Evolutionary conservation across 1,140 invertebrate genomes (phyloP).

Genomic region (Trachymyrmex septentrionalis): DNA sequence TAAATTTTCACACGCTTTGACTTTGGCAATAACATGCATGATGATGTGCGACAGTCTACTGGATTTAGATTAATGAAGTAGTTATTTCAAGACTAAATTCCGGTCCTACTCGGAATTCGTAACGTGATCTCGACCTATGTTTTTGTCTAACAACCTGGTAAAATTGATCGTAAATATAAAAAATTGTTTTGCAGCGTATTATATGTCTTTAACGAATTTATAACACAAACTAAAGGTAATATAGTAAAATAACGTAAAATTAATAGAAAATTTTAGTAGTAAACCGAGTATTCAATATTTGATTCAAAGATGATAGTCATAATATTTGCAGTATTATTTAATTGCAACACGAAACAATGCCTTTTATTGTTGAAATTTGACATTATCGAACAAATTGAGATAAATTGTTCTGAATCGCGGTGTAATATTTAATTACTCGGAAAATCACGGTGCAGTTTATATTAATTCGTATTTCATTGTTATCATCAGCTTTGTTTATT

Average conservation of each 20-base stretch:
- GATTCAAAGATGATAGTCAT: neutral
- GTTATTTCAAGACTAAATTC: conserved; percentile 53
- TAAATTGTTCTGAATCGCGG: conserved; percentile 24
- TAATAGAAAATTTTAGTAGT: neutral
- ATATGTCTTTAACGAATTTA: neutral
- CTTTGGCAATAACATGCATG: conserved; percentile 59
- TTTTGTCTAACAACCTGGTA: neutral
- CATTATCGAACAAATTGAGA: conserved; percentile 30
- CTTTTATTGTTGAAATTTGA: conserved; percentile 29
- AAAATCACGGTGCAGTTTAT: conserved; percentile 5
- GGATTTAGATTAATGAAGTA: conserved; percentile 59
- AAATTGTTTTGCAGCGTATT: neutral
- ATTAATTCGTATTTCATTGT: conserved; percentile 21
- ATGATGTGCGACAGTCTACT: conserved; percentile 24
- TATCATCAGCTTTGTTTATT: conserved; percentile 5
- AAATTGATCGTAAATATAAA: neutral
- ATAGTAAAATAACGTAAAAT: neutral
- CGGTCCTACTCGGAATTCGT: conserved; percentile 33
- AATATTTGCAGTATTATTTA: conserved; percentile 16
- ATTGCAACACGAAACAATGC: neutral
- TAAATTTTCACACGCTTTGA: conserved; percentile 57
- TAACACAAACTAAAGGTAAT: no score
- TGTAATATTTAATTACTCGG: conserved; percentile 42
- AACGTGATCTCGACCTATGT: conserved; percentile 29
- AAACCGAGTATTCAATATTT: neutral